These are phyloP conservation scores for Aquatica leii DNA, from an alignment of 2,888 invertebrate species.

Conservation along the genomic window DNA sequence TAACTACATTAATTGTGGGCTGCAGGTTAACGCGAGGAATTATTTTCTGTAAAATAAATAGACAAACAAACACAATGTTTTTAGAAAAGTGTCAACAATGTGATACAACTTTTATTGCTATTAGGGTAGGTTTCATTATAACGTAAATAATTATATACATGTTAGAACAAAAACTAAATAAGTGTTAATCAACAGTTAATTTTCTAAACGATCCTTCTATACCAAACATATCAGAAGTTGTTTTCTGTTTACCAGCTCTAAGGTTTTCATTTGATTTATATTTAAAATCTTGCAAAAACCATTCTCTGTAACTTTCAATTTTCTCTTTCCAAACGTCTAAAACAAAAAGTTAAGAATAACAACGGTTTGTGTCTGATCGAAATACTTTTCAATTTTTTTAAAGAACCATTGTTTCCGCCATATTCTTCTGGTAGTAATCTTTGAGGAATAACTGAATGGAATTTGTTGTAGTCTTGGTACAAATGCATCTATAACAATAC, in stretches of 20 bases:
- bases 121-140: no score
- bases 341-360: no score
- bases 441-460: neutral
- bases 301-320: constrained; percentile 62
- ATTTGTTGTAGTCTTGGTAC: neutral
- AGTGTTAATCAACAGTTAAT: constrained; percentile 64
- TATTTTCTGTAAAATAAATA: no score
- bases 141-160: no score
- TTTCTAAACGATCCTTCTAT: constrained; percentile 65
- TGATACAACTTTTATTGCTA: no score
- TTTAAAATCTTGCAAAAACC: constrained; percentile 63
- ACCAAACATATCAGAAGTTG: constrained; percentile 64
- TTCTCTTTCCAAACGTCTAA: constrained; percentile 63
- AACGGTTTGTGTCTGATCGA: neutral
- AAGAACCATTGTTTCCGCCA: neutral
- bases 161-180: no score
- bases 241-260: constrained; percentile 64
- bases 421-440: neutral
- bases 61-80: no score
- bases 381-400: constrained; percentile 1
- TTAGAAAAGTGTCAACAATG: no score
- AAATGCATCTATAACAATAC: constrained; percentile 65
- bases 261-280: constrained; percentile 63
- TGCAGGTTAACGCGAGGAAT: no score
- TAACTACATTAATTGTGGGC: no score